Percentiles rank a stretch among this genome's conserved stretches.
Conservation (phyloP, 2,888 invertebrate genomes). For the Catocala nupta region DNA sequence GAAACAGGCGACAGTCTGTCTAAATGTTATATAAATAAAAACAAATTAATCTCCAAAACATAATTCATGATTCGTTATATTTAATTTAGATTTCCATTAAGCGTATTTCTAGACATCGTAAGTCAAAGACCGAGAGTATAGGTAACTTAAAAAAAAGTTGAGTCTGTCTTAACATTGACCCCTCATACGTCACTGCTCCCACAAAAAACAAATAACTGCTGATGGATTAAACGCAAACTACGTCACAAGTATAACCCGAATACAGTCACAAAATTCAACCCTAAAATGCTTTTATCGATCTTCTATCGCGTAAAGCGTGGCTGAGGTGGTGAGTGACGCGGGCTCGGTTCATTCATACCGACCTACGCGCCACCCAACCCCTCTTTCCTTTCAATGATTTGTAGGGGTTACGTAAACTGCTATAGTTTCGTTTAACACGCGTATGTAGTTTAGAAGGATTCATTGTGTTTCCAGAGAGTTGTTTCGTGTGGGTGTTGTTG, state of each 20-base stretch:
- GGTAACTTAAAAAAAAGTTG: too few species aligned
- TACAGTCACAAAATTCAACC: constrained; percentile 11
- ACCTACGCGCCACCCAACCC: constrained; percentile 45
- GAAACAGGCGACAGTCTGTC: too few species aligned
- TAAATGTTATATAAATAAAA: too few species aligned
- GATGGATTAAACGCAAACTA: constrained; percentile 9
- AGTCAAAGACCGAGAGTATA: too few species aligned
- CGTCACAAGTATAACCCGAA: constrained; percentile 14
- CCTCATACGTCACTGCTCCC: background rate
- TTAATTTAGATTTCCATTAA: too few species aligned
- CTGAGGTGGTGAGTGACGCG: constrained; percentile 43
- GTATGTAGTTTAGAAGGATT: background rate
- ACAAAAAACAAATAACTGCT: background rate
- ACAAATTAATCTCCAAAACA: too few species aligned
- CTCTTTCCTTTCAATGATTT: constrained; percentile 44
- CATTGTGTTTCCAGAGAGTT: background rate
- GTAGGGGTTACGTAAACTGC: constrained; percentile 45
- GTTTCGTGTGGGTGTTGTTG: background rate
- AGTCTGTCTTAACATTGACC: too few species aligned
- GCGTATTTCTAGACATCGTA: too few species aligned
- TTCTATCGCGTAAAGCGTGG: constrained; percentile 27
- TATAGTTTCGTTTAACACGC: constrained; percentile 35
- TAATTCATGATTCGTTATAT: too few species aligned
- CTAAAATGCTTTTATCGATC: constrained; percentile 40
- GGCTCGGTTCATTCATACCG: constrained; percentile 65